Conservation (phyloP, 92 coral and sea anemone genomes). For the Heliopora coerulea region DNA sequence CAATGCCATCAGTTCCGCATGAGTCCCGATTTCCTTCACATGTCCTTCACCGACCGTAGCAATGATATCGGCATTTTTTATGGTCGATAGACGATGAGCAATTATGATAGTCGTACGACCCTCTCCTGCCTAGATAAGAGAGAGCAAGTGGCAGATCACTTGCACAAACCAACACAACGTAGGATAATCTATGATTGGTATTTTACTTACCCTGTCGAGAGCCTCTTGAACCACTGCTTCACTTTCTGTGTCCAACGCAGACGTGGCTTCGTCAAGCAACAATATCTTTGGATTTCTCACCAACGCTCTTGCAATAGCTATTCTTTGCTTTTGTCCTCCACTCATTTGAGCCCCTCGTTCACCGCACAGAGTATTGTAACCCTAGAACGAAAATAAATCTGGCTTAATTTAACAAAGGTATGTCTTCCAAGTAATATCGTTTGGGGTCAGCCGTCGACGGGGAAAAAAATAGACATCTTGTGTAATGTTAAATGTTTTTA, state of each 20-base stretch:
- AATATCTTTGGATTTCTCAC: slow-evolving; percentile 28
- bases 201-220: slow-evolving; percentile 1
- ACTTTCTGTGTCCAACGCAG: slow-evolving; percentile 31
- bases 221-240: slow-evolving; percentile 36
- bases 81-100: slow-evolving; percentile 56
- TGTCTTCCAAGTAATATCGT: too few species aligned
- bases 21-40: slow-evolving; percentile 74
- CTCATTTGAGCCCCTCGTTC: slow-evolving; percentile 20
- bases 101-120: slow-evolving; percentile 31
- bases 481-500: too few species aligned
- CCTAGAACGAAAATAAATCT: too few species aligned
- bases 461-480: too few species aligned
- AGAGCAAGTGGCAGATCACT: too few species aligned
- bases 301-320: slow-evolving; percentile 34
- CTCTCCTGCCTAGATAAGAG: slow-evolving; percentile 15
- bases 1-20: slow-evolving; percentile 73
- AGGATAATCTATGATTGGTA: neutral
- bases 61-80: slow-evolving; percentile 71
- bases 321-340: slow-evolving; percentile 39
- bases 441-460: too few species aligned
- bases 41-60: slow-evolving; percentile 79
- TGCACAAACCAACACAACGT: too few species aligned
- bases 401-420: too few species aligned
- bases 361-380: slow-evolving; percentile 30
- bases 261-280: slow-evolving; percentile 39